Percentiles rank a stretch among this genome's conserved stretches.
Conservation (phyloP, 2,113 vertebrate species). For the Ploceus nigricollis region DNA sequence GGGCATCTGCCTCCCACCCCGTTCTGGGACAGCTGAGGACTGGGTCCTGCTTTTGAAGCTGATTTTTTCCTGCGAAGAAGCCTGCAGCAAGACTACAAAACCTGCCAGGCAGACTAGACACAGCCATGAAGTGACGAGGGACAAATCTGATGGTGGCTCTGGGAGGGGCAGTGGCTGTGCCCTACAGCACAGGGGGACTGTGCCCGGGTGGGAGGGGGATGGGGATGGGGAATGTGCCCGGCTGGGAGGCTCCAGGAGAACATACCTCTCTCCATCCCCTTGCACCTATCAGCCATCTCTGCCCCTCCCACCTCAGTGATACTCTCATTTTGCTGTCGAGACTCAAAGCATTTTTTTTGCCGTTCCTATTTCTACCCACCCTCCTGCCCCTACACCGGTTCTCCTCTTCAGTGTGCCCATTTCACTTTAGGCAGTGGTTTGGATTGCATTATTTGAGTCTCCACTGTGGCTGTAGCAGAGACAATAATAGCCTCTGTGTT, state of each 20-base stretch:
- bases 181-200: rapidly evolving
- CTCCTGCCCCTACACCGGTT: neutral
- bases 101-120: rapidly evolving
- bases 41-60: neutral
- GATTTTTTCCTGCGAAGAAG: neutral
- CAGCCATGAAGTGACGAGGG: rapidly evolving
- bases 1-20: neutral
- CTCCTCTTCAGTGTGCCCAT: neutral
- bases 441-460: neutral
- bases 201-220: rapidly evolving
- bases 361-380: neutral
- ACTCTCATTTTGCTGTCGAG: neutral
- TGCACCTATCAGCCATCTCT: neutral
- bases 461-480: neutral
- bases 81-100: neutral
- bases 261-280: rapidly evolving
- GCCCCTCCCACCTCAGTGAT: neutral
- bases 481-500: neutral
- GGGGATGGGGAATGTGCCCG: neutral
- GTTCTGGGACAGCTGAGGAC: neutral
- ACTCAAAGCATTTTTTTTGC: neutral
- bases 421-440: neutral
- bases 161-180: rapidly evolving
- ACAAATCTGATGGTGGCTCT: neutral
- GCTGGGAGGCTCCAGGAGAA: neutral